A percentile compares a stretch with the other conserved stretches of the same genome.
These are phyloP conservation scores for Rafetus swinhoei DNA, from an alignment of 2,113 vertebrate species.

Conservation along the genomic window DNA sequence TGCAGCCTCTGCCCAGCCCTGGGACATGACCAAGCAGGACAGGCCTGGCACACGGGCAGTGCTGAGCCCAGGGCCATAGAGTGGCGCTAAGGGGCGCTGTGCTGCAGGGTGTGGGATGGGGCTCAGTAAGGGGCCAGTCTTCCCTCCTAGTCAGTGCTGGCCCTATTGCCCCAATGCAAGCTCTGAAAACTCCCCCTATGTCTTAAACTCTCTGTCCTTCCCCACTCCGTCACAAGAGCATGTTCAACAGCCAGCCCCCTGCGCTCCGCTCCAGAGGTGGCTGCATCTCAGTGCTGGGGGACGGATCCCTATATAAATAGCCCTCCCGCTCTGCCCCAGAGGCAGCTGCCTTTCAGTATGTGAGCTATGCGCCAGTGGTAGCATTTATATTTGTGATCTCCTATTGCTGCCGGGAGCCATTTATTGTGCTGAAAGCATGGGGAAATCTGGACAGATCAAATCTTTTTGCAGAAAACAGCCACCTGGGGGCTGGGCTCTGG, in stretches of 20 bases:
- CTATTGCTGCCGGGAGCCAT: not conserved
- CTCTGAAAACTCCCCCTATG: not conserved
- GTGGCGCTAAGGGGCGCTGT: not conserved
- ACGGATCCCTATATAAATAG: not conserved
- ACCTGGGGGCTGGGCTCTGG: not conserved
- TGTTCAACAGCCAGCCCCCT: not conserved
- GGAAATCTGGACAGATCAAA: not conserved
- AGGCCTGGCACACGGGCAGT: not conserved
- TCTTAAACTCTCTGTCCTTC: not conserved
- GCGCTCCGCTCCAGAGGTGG: not conserved
- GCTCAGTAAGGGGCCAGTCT: not conserved
- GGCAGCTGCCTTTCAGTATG: not conserved
- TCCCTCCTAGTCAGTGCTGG: not conserved
- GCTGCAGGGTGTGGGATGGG: not conserved
- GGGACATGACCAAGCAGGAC: not conserved
- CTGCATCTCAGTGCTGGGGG: not conserved
- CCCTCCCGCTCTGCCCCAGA: not conserved
- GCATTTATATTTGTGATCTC: not conserved
- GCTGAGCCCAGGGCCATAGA: not conserved
- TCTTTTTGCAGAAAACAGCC: not conserved
- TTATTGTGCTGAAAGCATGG: not conserved
- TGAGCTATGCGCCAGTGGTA: not conserved
- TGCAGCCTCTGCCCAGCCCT: not conserved
- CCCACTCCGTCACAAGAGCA: not conserved
- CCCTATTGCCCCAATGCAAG: not conserved